A percentile compares a stretch with the other conserved stretches of the same genome.
These are phyloP conservation scores for Luidia sarsii DNA, from an alignment of 53 echinoderm and acorn worm species.

Conservation along the genomic window DNA sequence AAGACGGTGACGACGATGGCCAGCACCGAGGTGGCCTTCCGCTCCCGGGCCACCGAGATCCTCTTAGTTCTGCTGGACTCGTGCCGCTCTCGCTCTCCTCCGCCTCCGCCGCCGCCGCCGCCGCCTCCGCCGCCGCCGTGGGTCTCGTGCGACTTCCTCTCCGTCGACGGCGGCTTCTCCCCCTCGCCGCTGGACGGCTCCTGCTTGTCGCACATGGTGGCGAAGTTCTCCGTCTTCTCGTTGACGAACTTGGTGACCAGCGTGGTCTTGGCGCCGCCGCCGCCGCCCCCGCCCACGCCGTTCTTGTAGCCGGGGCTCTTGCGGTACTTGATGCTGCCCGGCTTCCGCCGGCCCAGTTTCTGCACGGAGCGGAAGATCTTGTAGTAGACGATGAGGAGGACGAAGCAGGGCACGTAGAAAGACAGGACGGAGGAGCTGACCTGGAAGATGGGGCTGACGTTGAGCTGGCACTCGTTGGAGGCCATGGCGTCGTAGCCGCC, in stretches of 20 bases:
- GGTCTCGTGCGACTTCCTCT: conserved; percentile 30
- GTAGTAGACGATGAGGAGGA: conserved; percentile 91
- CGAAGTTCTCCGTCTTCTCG: conserved; percentile 55
- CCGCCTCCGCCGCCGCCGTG: neutral
- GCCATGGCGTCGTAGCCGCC: conserved; percentile 79
- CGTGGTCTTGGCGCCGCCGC: conserved; percentile 40
- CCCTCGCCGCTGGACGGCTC: conserved; percentile 51
- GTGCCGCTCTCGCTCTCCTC: conserved; percentile 6
- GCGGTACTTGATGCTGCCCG: conserved; percentile 47
- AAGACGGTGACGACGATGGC: conserved; percentile 93
- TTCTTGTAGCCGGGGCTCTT: conserved; percentile 45
- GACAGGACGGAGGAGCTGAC: conserved; percentile 87
- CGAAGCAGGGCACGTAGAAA: conserved; percentile 94
- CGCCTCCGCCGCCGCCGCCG: conserved; percentile 32
- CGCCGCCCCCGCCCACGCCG: conserved; percentile 45
- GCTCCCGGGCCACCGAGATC: conserved; percentile 93
- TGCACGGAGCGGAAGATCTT: conserved; percentile 97
- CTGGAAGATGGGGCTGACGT: conserved; percentile 89
- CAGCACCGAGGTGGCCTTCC: conserved; percentile 89
- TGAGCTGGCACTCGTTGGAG: conserved; percentile 69
- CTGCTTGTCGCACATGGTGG: conserved; percentile 53
- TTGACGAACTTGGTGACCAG: conserved; percentile 52
- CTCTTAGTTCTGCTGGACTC: conserved; percentile 62
- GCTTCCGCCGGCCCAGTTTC: conserved; percentile 70
- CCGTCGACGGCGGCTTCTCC: conserved; percentile 51